Evolutionary conservation across 2,113 vertebrate species (phyloP).

Genomic region (Pterocles gutturalis): DNA sequence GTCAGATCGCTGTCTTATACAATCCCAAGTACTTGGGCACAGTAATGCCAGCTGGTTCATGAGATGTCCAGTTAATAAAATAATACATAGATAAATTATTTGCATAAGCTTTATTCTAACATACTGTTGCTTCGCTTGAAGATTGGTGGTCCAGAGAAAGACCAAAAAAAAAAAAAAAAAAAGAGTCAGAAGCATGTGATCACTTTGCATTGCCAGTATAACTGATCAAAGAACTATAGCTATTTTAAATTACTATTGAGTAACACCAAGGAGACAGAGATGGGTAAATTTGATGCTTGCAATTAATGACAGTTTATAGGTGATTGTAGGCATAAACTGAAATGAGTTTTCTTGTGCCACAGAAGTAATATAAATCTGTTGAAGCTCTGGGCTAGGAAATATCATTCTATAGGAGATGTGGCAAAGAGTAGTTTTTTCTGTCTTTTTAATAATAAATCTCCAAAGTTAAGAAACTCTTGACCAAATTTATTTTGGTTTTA

Average conservation of each 20-base stretch:
- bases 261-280: not conserved
- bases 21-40: not conserved
- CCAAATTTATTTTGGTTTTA: not conserved
- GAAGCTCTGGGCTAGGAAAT: not conserved
- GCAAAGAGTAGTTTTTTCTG: not conserved
- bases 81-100: not conserved
- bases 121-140: not conserved
- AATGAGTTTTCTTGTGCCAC: not conserved
- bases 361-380: not conserved
- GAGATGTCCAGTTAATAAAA: not conserved
- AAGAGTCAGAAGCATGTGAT: fast-evolving
- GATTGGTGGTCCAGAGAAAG: not conserved
- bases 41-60: not conserved
- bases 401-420: not conserved
- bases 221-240: not conserved
- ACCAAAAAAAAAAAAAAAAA: not conserved
- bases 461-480: not conserved
- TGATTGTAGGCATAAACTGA: not conserved
- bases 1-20: not conserved
- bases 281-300: not conserved
- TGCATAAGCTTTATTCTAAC: not conserved
- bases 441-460: not conserved
- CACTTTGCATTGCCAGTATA: not conserved
- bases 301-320: not conserved
- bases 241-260: not conserved